Conservation (phyloP, 2,113 vertebrate species). For the Myiozetetes cayanensis region DNA sequence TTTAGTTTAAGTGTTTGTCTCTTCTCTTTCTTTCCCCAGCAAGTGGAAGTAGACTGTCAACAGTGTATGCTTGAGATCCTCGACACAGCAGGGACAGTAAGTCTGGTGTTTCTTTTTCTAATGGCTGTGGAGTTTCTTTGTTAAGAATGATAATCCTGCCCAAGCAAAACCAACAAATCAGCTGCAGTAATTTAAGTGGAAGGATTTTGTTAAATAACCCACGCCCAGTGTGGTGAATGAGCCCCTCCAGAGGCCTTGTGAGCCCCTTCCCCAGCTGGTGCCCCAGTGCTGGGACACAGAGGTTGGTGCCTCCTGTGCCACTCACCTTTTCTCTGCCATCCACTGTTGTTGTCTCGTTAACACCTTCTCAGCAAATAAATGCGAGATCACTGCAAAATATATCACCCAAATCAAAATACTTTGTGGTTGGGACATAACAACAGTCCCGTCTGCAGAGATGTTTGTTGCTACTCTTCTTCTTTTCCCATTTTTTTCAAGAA, state of each 20-base stretch:
- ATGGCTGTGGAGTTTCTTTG: not conserved
- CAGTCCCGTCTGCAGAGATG: not conserved
- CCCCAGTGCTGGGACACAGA: not conserved
- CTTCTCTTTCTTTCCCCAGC: slow-evolving; percentile 72
- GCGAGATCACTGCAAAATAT: not conserved
- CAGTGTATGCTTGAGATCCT: slow-evolving; percentile 99
- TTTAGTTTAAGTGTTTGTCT: not conserved
- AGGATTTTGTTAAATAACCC: not conserved
- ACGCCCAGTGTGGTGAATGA: not conserved
- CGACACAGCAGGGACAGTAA: slow-evolving; percentile 97
- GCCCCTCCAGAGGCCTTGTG: not conserved
- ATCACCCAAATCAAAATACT: not conserved
- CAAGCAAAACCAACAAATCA: not conserved
- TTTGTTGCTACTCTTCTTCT: not conserved
- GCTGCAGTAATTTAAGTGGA: not conserved
- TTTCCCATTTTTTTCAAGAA: not conserved
- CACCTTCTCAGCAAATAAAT: not conserved
- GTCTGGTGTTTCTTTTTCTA: slow-evolving; percentile 26
- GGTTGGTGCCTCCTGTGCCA: not conserved
- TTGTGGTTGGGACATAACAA: not conserved
- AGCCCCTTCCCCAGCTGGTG: not conserved
- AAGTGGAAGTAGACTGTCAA: slow-evolving; percentile 98
- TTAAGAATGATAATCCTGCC: not conserved
- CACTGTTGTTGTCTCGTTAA: not conserved
- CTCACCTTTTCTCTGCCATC: not conserved